These are phyloP conservation scores for Drosophila melanosoma DNA, from an alignment of 2,888 invertebrate species.

Conservation along the genomic window DNA sequence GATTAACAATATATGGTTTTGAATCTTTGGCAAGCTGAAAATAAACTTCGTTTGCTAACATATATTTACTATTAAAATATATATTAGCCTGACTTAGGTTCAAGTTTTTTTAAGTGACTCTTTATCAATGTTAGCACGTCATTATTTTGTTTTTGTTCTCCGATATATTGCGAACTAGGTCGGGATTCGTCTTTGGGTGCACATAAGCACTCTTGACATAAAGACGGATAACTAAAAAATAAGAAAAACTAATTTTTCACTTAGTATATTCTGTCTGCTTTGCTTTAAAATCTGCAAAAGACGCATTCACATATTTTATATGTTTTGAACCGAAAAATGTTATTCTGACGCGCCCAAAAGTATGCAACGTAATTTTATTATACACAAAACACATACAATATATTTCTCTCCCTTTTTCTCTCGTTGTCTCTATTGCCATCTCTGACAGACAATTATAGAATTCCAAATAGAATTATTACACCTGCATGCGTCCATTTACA, in stretches of 20 bases:
- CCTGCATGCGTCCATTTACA: conserved; percentile 56
- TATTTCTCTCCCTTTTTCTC: background rate
- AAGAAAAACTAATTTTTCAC: background rate
- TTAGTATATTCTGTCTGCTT: background rate
- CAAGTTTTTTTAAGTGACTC: background rate
- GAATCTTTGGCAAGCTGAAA: background rate
- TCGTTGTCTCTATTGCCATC: background rate
- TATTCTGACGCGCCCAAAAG: conserved; percentile 49
- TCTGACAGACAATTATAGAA: conserved; percentile 61
- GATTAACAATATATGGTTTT: background rate
- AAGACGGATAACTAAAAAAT: background rate
- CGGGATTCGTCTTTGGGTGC: background rate
- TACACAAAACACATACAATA: background rate
- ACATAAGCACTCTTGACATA: background rate
- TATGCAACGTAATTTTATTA: conserved; percentile 55
- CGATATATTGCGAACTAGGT: background rate
- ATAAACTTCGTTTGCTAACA: background rate
- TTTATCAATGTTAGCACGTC: background rate
- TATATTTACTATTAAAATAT: background rate
- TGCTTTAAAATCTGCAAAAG: conserved; percentile 1
- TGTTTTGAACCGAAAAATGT: conserved; percentile 25
- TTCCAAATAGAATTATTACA: conserved; percentile 75
- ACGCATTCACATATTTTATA: conserved; percentile 13
- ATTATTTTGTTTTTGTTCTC: background rate
- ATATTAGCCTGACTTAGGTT: background rate